These are phyloP conservation scores for Drosophila hamatofila DNA, from an alignment of 2,888 invertebrate genomes.

Conservation along the genomic window DNA sequence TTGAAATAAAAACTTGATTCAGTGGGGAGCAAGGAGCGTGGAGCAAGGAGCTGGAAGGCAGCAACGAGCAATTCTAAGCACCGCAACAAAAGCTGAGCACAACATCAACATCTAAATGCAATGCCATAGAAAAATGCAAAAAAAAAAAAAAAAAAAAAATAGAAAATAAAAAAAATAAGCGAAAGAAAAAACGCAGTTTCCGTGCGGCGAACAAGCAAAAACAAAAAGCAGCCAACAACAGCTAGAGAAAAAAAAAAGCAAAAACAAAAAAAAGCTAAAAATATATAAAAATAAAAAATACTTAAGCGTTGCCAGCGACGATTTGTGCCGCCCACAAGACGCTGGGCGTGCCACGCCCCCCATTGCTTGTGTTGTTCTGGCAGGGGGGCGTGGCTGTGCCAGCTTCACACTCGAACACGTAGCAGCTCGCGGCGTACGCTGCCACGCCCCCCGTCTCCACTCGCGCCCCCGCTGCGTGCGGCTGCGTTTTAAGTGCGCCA, in stretches of 20 bases:
- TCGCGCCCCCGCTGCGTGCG: neutral
- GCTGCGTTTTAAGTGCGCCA: conserved; percentile 46
- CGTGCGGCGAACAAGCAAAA: conserved; percentile 55
- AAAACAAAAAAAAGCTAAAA: conserved; percentile 28
- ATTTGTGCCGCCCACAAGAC: conserved; percentile 69
- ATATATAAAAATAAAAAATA: conserved; percentile 36
- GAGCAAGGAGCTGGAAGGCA: neutral
- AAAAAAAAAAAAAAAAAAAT: conserved; percentile 34
- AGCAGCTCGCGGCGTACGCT: conserved; percentile 63
- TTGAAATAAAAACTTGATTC: conserved; percentile 79
- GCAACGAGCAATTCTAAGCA: conserved; percentile 68
- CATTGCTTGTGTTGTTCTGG: neutral
- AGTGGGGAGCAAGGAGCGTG: conserved; percentile 29
- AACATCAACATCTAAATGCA: conserved; percentile 78
- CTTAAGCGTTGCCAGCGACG: conserved; percentile 74
- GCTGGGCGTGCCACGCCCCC: conserved; percentile 22
- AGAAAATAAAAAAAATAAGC: neutral
- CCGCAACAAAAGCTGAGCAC: conserved; percentile 75
- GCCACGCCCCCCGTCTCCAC: neutral
- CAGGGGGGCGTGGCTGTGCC: conserved; percentile 70
- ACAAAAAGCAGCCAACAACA: conserved; percentile 29
- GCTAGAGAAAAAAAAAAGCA: conserved; percentile 8
- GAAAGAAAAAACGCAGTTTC: conserved; percentile 70
- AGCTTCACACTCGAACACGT: conserved; percentile 81
- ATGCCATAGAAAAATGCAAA: conserved; percentile 60